These are phyloP conservation scores for Malurus leucopterus DNA, from an alignment of 2,797 vertebrate genomes.

Conservation along the genomic window DNA sequence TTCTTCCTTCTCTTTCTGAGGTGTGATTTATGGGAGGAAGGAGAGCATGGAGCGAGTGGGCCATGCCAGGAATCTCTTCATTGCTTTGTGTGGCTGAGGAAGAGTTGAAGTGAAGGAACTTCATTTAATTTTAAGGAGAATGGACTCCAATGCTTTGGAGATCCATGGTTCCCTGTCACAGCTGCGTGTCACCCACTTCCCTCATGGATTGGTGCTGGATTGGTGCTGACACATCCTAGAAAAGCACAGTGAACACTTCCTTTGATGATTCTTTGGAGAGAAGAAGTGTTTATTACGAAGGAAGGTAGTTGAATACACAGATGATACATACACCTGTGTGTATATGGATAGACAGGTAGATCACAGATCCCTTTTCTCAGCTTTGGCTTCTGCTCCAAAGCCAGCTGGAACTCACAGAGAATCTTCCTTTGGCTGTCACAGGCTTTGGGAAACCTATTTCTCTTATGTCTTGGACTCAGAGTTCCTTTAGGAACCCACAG, in stretches of 20 bases:
- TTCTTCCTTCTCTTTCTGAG: not conserved
- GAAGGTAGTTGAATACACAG: not conserved
- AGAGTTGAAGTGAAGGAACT: not conserved
- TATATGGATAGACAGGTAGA: not conserved
- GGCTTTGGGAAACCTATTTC: not conserved
- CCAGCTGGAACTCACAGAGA: not conserved
- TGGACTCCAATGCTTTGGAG: not conserved
- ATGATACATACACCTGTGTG: not conserved
- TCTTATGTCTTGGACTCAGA: not conserved
- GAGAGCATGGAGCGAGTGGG: not conserved
- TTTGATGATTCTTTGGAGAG: not conserved
- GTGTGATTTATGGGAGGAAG: not conserved
- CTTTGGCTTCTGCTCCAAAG: not conserved
- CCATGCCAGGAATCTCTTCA: not conserved
- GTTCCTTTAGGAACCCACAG: not conserved
- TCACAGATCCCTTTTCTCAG: not conserved
- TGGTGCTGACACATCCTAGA: not conserved
- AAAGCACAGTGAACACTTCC: not conserved
- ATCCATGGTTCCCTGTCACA: accelerated
- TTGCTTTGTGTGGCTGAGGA: not conserved
- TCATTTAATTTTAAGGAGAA: not conserved
- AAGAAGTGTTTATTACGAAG: not conserved
- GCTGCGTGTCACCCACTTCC: accelerated
- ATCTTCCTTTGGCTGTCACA: not conserved
- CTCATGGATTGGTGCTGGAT: not conserved